A percentile compares a stretch with the other conserved stretches of the same genome.
phyloP scores from a whole-genome alignment of 2,113 vertebrate species.

The Tringa solitaria region DNA sequence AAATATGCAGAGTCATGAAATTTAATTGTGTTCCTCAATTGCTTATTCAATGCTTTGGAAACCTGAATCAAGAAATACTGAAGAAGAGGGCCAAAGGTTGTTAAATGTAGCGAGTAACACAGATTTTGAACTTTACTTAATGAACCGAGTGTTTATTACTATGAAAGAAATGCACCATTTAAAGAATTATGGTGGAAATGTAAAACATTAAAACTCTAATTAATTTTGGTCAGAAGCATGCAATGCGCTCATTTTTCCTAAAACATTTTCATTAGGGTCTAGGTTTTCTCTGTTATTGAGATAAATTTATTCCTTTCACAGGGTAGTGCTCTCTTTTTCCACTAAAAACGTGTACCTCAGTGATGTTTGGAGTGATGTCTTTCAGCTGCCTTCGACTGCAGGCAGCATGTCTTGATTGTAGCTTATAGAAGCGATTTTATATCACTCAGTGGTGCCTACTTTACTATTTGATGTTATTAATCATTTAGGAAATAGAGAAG shows the following conservation, averaged over 20 bases:
- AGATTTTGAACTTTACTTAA: conserved; percentile 84
- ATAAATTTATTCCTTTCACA: conserved; percentile 49
- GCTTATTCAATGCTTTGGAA: conserved; percentile 79
- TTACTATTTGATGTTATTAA: background rate
- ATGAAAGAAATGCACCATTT: conserved; percentile 79
- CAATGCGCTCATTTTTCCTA: conserved; percentile 66
- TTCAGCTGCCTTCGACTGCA: background rate
- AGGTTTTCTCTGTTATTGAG: conserved; percentile 64
- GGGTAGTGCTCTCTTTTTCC: background rate
- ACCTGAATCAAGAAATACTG: conserved; percentile 67
- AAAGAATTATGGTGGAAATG: conserved; percentile 77
- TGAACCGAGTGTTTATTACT: conserved; percentile 89
- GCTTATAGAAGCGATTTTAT: background rate
- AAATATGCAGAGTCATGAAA: conserved; percentile 88
- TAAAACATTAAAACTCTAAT: conserved; percentile 78
- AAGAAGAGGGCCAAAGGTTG: conserved; percentile 77
- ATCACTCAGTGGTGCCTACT: background rate
- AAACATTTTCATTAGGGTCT: conserved; percentile 69
- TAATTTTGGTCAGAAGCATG: conserved; percentile 78
- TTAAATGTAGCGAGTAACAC: conserved; percentile 85
- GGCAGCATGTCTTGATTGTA: background rate
- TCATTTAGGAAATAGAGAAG: background rate
- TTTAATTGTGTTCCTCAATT: conserved; percentile 85
- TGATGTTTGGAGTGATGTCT: background rate
- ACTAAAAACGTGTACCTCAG: background rate